Evolutionary conservation across 2,113 vertebrate species (phyloP), one percentile per base, ranked within the genome.

Genomic region (Rhipidura dahli): DNA sequence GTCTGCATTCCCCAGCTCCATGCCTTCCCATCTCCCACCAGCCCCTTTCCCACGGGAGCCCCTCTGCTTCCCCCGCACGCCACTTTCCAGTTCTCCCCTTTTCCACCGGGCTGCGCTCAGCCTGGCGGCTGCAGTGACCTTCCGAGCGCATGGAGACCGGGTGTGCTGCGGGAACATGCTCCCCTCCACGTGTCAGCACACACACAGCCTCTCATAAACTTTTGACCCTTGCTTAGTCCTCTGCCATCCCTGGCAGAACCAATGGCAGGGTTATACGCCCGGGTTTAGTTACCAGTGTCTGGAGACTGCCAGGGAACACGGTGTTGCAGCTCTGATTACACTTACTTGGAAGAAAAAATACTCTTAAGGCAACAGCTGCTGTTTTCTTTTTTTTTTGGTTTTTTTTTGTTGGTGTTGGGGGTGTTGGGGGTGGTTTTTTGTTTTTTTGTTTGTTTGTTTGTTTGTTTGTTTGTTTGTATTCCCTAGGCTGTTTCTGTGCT

Each of bases 21-120:
- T 0, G 1, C 19, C 15, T 4, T 1, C 9, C n/a, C 18, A 13
- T 33, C 15, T 81, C 30, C 15, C 72, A 11, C 14, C 6, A 2
- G 13, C 49, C 37, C 31, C 75, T 72, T 68, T 86, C 35, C 35
- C 24, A 7, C 35, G 2, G 45, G 3, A 59, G 40, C 13, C 44
- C 3, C 0, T 13, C 14, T 1, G 6, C 4, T 53, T 2, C 21
- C 15, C 23, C 63, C 0, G 0, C 20, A 13, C 0, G 1, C 11
- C 40, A 1, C 5, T 7, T 12, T 59, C 14, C 4, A 0, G 12
- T n/a, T 69, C 30, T 42, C 14, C 54, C 13, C 39, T 31, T 39
- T 61, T 2, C 56, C 53, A 10, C 11, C 4, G 0, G 31, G 19
- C 72, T 15, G 49, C 6, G 17, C 56, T 75, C 60, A 56, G 69